A percentile compares a stretch with the other conserved stretches of the same genome.
Conservation (phyloP, 1,140 invertebrate species). For the Helicoverpa armigera region DNA sequence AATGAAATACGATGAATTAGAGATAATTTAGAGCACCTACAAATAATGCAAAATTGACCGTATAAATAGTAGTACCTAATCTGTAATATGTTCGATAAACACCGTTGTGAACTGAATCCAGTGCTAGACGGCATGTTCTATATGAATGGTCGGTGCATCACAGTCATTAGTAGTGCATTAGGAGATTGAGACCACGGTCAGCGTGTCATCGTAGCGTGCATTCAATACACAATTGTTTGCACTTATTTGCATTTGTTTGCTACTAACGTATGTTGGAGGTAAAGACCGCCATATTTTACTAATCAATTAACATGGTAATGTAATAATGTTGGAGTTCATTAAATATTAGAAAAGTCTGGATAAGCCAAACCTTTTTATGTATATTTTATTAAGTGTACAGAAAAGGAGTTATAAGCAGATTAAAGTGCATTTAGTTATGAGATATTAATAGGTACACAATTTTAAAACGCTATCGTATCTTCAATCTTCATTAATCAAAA, state of each 20-base stretch:
- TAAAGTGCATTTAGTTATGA: background rate
- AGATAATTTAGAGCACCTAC: no score
- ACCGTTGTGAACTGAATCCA: background rate
- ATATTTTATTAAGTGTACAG: background rate
- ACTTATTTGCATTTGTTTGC: conserved; percentile 34
- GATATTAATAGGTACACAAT: background rate
- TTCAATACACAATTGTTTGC: conserved; percentile 40
- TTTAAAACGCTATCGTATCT: background rate
- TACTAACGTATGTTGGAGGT: no score
- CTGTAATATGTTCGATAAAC: background rate
- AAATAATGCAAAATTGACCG: no score
- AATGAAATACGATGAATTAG: no score
- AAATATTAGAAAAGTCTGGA: background rate
- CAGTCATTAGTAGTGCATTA: conserved; percentile 47
- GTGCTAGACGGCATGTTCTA: background rate
- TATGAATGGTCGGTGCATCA: conserved; percentile 18
- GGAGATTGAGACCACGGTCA: conserved; percentile 56
- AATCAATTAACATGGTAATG: background rate
- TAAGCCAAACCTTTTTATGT: no score
- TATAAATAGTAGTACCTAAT: no score
- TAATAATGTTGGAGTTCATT: background rate
- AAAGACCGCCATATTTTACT: background rate
- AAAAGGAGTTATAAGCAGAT: no score
- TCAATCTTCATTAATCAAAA: background rate
- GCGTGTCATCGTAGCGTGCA: conserved; percentile 55